Evolutionary conservation across 2,797 vertebrate species (phyloP).

Genomic region (Hippocampus kuda): DNA sequence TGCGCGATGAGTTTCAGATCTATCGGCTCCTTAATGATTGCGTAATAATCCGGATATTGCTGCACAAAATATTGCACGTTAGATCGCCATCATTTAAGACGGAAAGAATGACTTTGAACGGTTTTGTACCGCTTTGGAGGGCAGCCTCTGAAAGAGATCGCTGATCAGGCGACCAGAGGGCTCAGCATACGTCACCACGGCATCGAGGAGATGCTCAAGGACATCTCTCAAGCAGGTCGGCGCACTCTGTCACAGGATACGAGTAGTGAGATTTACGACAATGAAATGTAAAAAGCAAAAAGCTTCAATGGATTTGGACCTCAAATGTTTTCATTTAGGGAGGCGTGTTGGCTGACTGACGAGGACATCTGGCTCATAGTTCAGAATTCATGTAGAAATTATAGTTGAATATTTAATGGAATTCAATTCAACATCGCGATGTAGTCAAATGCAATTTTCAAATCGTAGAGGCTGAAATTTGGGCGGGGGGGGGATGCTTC

Average conservation of each 20-base stretch:
- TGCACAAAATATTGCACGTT: slow-evolving; percentile 46
- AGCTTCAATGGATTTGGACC: neutral
- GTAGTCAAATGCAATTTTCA: too few relatives aligned
- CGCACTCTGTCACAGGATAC: slow-evolving; percentile 61
- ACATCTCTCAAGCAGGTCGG: slow-evolving; percentile 83
- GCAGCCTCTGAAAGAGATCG: slow-evolving; percentile 96
- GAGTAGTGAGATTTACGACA: slow-evolving; percentile 7
- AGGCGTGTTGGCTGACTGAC: too few relatives aligned
- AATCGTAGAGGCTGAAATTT: too few relatives aligned
- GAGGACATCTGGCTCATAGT: too few relatives aligned
- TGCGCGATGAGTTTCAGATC: slow-evolving; percentile 94
- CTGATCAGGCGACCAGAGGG: slow-evolving; percentile 86
- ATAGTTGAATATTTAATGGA: too few relatives aligned
- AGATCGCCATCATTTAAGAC: slow-evolving; percentile 1
- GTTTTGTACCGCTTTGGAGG: slow-evolving; percentile 82
- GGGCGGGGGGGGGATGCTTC: too few relatives aligned
- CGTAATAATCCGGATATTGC: slow-evolving; percentile 99
- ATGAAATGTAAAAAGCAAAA: neutral
- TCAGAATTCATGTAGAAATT: too few relatives aligned
- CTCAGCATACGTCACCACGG: slow-evolving; percentile 81
- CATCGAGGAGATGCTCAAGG: slow-evolving; percentile 90
- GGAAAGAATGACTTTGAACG: neutral
- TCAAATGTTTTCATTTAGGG: neutral
- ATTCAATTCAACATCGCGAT: too few relatives aligned
- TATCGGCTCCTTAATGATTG: slow-evolving; percentile 97